Evolutionary conservation across 2,113 vertebrate species (phyloP), one percentile per base, ranked within the genome.

Genomic region (Chionomys nivalis): DNA sequence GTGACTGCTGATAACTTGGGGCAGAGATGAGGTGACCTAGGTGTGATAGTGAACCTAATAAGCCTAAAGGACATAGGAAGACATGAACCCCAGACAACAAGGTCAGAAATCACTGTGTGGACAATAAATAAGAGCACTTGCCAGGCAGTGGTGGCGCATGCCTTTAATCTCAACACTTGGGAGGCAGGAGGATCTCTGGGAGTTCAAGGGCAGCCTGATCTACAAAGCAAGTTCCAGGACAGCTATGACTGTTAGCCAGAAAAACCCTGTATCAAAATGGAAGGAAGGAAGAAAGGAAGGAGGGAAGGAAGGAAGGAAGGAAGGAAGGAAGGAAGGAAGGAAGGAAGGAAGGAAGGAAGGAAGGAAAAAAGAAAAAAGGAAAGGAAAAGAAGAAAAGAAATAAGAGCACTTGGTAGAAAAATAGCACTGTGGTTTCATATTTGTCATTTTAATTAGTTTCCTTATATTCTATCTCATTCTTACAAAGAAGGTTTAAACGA

Each of bases 401-500:
- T 55, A 70, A 95, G 61, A 94, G 78, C 39, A 72, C 68, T 93
- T 66, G 24, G 11, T 77, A 36, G 8, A 36, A 79, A 16, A 65
- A 91, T 58, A 65, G 33, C 6, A 58, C 24, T 36, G 52, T 28
- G 91, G 55, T 49, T 91, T 47, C 10, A 8, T 63, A 61, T 47
- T 90, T 91, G 47, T 3, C 39, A 63, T 75, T 94, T 47, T 58
- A 86, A 72, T 49, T 65, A 36, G 65, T 87, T 89, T 77, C 68
- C 17, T 78, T 85, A 90, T 44, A 96, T 2, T 78, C 44, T 91
- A 47, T 63, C 2, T 94, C 26, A 83, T 83, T 66, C 39, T 93
- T 82, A 77, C 12, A 82, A 90, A 91, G 33, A 79, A 44, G 31
- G 24, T 52, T 49, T 97, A 96, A 98, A 95, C 19, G 47, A 88